Percentiles rank a stretch among this genome's conserved stretches.
These are phyloP conservation scores for Crypturellus tataupa DNA, from an alignment of 2,797 vertebrate genomes.

Conservation along the genomic window DNA sequence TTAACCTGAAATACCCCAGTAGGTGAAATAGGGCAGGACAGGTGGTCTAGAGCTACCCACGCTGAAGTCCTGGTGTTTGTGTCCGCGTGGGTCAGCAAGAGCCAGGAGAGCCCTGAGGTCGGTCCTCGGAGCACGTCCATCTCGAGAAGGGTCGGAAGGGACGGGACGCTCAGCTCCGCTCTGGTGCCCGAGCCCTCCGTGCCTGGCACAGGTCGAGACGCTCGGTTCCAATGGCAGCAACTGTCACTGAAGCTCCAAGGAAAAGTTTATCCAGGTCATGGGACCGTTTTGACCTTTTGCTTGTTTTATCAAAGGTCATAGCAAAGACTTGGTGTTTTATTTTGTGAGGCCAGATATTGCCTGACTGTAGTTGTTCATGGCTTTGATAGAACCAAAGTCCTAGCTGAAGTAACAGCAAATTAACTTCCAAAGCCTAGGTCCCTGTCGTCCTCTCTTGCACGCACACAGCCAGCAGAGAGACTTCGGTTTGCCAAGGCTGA, in stretches of 20 bases:
- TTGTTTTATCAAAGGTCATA: conserved; percentile 11
- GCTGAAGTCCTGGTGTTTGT: neutral
- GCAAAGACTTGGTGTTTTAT: neutral
- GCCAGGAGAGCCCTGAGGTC: neutral
- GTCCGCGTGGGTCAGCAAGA: neutral
- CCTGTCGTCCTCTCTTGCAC: neutral
- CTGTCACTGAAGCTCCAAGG: neutral
- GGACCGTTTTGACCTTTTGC: conserved; percentile 2
- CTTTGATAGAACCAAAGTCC: neutral
- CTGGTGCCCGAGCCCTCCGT: neutral
- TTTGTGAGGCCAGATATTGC: neutral
- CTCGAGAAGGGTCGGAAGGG: neutral
- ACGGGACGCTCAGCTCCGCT: neutral
- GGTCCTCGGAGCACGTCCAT: fast-evolving
- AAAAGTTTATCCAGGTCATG: neutral
- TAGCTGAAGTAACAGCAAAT: neutral
- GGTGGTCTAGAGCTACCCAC: fast-evolving
- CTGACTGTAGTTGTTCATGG: neutral
- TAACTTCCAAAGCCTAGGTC: neutral
- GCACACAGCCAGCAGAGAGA: neutral
- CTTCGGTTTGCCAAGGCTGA: neutral
- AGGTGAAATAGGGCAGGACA: neutral
- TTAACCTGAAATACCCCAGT: neutral
- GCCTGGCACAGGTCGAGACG: neutral
- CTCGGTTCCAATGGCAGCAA: neutral